phyloP scores from a whole-genome alignment of 2,888 invertebrate species.

The Serrognathus titanus region DNA sequence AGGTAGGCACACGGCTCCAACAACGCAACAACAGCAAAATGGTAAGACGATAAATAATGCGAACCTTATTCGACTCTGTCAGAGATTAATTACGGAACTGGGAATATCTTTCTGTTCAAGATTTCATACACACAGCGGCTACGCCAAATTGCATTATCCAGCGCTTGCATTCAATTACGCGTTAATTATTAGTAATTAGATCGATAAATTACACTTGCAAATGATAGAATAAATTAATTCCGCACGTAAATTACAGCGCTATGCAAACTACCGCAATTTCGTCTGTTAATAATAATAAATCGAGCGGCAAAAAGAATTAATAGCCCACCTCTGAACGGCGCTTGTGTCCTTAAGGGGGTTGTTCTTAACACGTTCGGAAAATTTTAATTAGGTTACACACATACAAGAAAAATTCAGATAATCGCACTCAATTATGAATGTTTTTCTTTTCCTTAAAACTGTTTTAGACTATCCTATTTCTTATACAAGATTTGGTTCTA shows the following conservation, averaged over 20 bases:
- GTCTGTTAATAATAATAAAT: slow-evolving; percentile 2
- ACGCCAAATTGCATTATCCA: slow-evolving; percentile 10
- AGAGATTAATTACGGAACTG: slow-evolving; percentile 3
- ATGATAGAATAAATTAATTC: slow-evolving; percentile 10
- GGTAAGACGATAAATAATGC: slow-evolving; percentile 3
- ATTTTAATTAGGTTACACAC: too few relatives aligned
- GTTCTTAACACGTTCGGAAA: too few relatives aligned
- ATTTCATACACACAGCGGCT: not conserved
- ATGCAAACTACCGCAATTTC: slow-evolving; percentile 2
- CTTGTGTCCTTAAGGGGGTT: too few relatives aligned
- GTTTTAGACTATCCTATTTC: too few relatives aligned
- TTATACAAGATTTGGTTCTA: too few relatives aligned
- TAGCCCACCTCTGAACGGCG: too few relatives aligned
- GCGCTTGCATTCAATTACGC: slow-evolving; percentile 21
- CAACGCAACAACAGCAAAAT: not conserved
- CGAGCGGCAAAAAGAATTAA: not conserved
- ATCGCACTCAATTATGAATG: too few relatives aligned
- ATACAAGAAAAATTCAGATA: too few relatives aligned
- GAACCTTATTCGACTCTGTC: slow-evolving; percentile 5
- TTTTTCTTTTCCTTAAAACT: too few relatives aligned
- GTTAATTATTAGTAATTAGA: slow-evolving; percentile 22
- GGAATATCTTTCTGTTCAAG: slow-evolving; percentile 4
- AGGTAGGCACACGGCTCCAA: not conserved
- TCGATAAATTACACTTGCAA: slow-evolving; percentile 23
- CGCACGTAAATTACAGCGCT: not conserved